Evolutionary conservation across 2,797 vertebrate species (phyloP), one percentile per base, ranked within the genome.

Genomic region (Lacerta agilis): DNA sequence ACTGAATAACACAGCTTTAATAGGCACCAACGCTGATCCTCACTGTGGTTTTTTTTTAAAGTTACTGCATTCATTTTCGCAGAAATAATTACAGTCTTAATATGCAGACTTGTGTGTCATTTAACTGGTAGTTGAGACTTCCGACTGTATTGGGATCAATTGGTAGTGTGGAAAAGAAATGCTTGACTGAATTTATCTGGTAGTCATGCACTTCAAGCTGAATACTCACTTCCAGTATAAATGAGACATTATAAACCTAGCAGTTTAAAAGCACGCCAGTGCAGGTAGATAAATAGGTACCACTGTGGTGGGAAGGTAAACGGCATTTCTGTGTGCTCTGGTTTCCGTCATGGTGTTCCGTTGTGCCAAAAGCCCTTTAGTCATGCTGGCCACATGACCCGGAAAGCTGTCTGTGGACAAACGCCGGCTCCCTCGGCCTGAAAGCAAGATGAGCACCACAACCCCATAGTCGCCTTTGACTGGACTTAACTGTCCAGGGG

Each of bases 1-100:
- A 92, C 88, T 87, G 83, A 81, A 92, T 93, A 94, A 95, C 91
- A 93, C 89, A 92, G 93, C 90, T 92, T 91, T 94, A 82, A 87
- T 93, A 90, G 94, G 90, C 86, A 84, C 87, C 84, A 92, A 38
- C 86, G 79, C 79, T 80, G 85, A 94, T 41, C 80, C 76, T 71
- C 49, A 49, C 67, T 92, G 90, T 84, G 10, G n/a, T n/a, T n/a
- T n/a, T n/a, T n/a, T n/a, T n/a, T n/a, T n/a, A n/a, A n/a, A n/a
- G 88, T 85, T 88, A 76, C 86, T 94, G 79, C 78, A 33, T 90
- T 69, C 83, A 20, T 80, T 81, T 0, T 92, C 91, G 93, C 89
- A 69, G 75, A 72, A 91, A 23, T n/a, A 79, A 69, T 87, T 90
- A 58, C 9, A 72, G 82, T 82, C 87, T 88, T 87, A 85, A 90